Percentiles rank a stretch among this genome's conserved stretches.
Evolutionary conservation across 1,140 invertebrate genomes (phyloP).

Genomic region (Leptinotarsa undecemlineata): DNA sequence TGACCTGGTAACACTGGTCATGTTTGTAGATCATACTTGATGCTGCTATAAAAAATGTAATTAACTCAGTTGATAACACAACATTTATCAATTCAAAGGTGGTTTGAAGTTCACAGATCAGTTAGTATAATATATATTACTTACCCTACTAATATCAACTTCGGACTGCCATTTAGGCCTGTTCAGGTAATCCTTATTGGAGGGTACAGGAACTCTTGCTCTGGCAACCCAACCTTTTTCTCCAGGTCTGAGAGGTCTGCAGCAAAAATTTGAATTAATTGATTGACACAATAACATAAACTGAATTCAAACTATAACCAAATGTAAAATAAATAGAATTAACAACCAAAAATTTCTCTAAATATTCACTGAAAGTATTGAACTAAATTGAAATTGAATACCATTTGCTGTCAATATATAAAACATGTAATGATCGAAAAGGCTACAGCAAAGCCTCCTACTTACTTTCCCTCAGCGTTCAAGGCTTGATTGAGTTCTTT

Average conservation of each 20-base stretch:
- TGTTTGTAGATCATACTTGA: too few species aligned
- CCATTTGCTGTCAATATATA: background rate
- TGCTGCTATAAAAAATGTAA: too few species aligned
- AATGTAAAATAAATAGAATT: too few species aligned
- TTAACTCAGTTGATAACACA: too few species aligned
- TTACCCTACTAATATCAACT: conserved; percentile 78
- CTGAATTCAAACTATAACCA: too few species aligned
- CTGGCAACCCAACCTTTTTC: conserved; percentile 94
- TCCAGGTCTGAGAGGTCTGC: conserved; percentile 77
- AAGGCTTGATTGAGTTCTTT: conserved; percentile 52
- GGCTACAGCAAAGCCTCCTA: background rate
- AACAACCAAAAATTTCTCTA: too few species aligned
- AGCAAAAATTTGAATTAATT: conserved; percentile 21
- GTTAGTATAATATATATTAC: conserved; percentile 36
- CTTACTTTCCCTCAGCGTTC: conserved; percentile 53
- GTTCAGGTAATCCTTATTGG: conserved; percentile 95
- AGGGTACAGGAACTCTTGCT: conserved; percentile 92
- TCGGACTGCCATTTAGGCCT: conserved; percentile 91
- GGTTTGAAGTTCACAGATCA: too few species aligned
- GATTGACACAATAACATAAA: too few species aligned
- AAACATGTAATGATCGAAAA: background rate
- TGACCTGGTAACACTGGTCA: too few species aligned
- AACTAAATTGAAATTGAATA: too few species aligned
- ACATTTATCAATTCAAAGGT: too few species aligned
- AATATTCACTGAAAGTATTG: too few species aligned